Evolutionary conservation across 2,113 vertebrate species (phyloP).

Genomic region (Grammomys dolichurus): DNA sequence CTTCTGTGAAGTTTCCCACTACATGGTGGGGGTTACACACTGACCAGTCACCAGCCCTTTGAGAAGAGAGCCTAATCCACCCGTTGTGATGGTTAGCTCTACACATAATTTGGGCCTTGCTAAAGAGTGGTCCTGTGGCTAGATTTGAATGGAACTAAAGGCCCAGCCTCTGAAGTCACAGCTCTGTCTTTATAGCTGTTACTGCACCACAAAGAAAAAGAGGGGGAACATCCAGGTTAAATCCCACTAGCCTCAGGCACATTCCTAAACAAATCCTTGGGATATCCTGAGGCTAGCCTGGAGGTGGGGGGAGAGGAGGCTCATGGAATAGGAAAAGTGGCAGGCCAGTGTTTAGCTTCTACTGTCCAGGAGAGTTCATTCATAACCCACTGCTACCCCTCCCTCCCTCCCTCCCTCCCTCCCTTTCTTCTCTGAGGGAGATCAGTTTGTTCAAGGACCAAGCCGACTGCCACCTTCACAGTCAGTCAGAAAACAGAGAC

Average conservation of each 20-base stretch:
- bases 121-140: neutral
- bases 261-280: neutral
- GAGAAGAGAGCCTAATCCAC: neutral
- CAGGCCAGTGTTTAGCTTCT: neutral
- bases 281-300: neutral
- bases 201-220: neutral
- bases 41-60: neutral
- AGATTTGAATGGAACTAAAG: neutral
- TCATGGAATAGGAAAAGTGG: neutral
- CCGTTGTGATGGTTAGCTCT: neutral
- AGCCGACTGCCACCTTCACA: neutral
- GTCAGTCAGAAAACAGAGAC: slow-evolving; percentile 30
- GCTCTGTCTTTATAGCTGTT: neutral
- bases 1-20: neutral
- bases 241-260: neutral
- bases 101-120: neutral
- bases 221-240: neutral
- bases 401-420: neutral
- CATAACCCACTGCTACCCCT: neutral
- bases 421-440: neutral
- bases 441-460: slow-evolving; percentile 6
- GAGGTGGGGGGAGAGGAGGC: neutral
- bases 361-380: neutral
- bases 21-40: neutral
- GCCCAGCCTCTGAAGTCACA: neutral